Evolutionary conservation across 92 coral and sea anemone species (phyloP), one percentile per base, ranked within the genome.

Genomic region (Scolanthus callimorphus): DNA sequence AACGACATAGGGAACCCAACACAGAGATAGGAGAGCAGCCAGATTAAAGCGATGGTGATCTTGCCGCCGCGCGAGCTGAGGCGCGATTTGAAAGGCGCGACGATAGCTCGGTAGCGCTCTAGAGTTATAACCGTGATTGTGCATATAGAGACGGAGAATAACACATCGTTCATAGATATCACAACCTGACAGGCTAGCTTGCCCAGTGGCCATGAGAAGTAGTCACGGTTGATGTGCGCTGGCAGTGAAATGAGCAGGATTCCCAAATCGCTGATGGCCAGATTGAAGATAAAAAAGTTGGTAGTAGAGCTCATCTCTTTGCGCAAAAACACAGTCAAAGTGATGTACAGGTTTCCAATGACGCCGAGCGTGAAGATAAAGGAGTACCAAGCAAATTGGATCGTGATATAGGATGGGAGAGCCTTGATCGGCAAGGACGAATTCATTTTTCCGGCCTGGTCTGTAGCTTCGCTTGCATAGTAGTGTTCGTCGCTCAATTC

Each of bases 381-480:
- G 4, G 90, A 69, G 49, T 88, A 88, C 96, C 96, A 88, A 6
- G 80, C 96, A 21, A 81, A 77, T 24, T 85, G 90, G 44, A 88
- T 15, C 0, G 86, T 59, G 23, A 62, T 52, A 25, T 69, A 65
- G 17, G 73, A 60, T 28, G 69, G 59, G 1, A 56, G 21, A 0
- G 55, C 19, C 31, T 31, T 57, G 12, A 26, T 13, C 8, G 65
- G 46, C 2, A 21, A 25, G 2, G 75, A 62, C 20, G 68, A 25
- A 45, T 59, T 50, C 34, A 23, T 38, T 26, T 51, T 65, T 19
- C n/a, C 25, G 27, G 49, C 51, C 24, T 20, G 4, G 28, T 41
- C 62, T n/a, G 26, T 25, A 11, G n/a, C 53, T 29, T 50, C 17
- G 45, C 23, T 29, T 10, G 31, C 70, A 0, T 48, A 49, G 23